Evolutionary conservation across 2,888 invertebrate genomes (phyloP), one percentile per base, ranked within the genome.

Genomic region (Eucera pruinosa): DNA sequence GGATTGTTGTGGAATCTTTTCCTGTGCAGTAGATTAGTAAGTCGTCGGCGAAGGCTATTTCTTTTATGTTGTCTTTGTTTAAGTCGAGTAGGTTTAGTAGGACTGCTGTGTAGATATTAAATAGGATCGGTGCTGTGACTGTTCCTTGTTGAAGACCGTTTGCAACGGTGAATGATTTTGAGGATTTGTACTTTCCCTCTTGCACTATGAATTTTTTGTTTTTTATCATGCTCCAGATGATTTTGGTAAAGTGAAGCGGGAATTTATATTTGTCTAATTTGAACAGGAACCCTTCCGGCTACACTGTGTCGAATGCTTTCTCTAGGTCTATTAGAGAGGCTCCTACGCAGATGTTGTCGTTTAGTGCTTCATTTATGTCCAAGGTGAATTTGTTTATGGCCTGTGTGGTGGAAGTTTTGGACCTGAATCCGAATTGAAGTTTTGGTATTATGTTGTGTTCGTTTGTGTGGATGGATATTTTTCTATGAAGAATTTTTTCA

Each of bases 381-480:
- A 68, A 66, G 0, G 41, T 58, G 4, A 58, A 43, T 27, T 41
- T 43, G 0, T 25, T 58, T 0, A 58, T 15, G 0, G 36, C 47
- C 4, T 48, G 48, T 0, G 6, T 9, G 2, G 65, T 65, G 1
- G 54, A 43, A 11, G 48, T 58, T n/a, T 18, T 6, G 9, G 20
- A 9, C 50, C 81, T 76, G 39, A 86, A 87, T 0, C 86, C 87
- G 52, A 85, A 89, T 73, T 88, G 87, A 0, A 36, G 7, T 2
- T 86, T 68, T 0, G 84, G 81, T 0, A 88, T 80, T 0, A 86
- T 64, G 0, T 84, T 61, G 5, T 85, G 69, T 0, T 55, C 15
- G 0, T 65, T 30, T 15, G 80, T 80, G n/a, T 47, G 45, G 3
- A 27, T 27, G 69, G n/a, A 81, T 76, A 36, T 83, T 85, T 0